Evolutionary conservation across 2,113 vertebrate species (phyloP), one percentile per base, ranked within the genome.

Genomic region (Leptosomus discolor): DNA sequence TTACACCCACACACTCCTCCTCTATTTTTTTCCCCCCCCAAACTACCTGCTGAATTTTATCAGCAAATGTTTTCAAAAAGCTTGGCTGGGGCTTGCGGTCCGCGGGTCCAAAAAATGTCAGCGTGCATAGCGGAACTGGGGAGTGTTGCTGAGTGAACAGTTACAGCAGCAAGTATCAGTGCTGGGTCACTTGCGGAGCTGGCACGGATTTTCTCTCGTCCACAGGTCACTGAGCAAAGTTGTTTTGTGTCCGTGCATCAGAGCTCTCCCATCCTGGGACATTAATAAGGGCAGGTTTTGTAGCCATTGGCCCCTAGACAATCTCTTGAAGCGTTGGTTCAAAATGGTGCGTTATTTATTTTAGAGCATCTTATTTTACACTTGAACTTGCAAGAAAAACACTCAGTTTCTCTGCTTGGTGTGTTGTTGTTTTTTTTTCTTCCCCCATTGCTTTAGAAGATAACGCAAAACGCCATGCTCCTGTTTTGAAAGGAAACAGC

Each of bases 181-280:
- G 96, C 96, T 85, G 96, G 97, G 92, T 96, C 96, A 89, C 74
- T 95, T 67, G 94, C 91, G n/a, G 70, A 75, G 85, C 92, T 89
- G 85, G 94, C 82, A 78, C 65, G 56, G 82, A 89, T 95, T 88
- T 89, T 63, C 63, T 46, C 20, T 88, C 78, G 24, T 84, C 75
- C 78, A 15, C 86, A 90, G 92, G 90, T 96, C 96, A 68, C 78
- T 85, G 76, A 91, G 91, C 94, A 88, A 96, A 97, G 96, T 98
- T 96, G 76, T 94, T 96, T 92, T 86, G 74, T 86, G 54, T 82
- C 87, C 68, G 8, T 46, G 76, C 93, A 57, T 88, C 89, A 74
- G 20, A 92, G 95, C 78, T 77, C 78, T 77, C 83, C 58, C 63
- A 90, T 60, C 71, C 88, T 53, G 78, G 94, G 92, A 63, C 64